Evolutionary conservation across 2,888 invertebrate species (phyloP).

Genomic region (Acanthoscelides obtectus): DNA sequence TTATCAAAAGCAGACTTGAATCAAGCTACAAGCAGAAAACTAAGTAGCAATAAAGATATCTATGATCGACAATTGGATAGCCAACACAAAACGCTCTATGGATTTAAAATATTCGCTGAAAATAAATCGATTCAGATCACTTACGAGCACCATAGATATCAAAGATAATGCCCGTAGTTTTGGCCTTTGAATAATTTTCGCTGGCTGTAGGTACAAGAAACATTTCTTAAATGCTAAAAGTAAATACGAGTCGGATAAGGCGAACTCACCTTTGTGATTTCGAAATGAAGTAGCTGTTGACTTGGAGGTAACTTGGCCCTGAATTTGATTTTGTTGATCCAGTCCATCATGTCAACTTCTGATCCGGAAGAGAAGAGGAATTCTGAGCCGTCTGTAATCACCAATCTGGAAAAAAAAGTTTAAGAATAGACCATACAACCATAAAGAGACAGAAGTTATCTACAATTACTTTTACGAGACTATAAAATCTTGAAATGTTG

Average conservation of each 20-base stretch:
- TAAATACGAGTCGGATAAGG: too few relatives aligned
- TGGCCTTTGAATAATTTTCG: neutral
- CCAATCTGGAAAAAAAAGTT: constrained; percentile 66
- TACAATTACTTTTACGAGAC: too few relatives aligned
- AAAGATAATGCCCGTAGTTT: neutral
- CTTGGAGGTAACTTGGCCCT: constrained; percentile 88
- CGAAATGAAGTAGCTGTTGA: constrained; percentile 81
- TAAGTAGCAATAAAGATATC: neutral
- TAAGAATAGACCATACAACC: too few relatives aligned
- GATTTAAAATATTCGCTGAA: neutral
- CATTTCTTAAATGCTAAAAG: neutral
- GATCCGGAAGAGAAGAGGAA: constrained; percentile 80
- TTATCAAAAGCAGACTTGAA: neutral
- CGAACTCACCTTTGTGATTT: constrained; percentile 50
- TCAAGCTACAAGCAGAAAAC: neutral
- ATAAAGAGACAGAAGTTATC: too few relatives aligned
- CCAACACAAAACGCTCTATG: neutral
- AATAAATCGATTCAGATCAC: neutral
- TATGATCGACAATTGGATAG: neutral
- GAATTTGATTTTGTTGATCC: constrained; percentile 90
- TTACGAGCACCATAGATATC: neutral
- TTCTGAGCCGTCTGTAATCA: constrained; percentile 86
- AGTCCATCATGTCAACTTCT: constrained; percentile 75
- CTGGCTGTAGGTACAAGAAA: neutral
- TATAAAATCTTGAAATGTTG: too few relatives aligned